Evolutionary conservation across 2,113 vertebrate species (phyloP), one percentile per base, ranked within the genome.

Genomic region (Amazona vittata): DNA sequence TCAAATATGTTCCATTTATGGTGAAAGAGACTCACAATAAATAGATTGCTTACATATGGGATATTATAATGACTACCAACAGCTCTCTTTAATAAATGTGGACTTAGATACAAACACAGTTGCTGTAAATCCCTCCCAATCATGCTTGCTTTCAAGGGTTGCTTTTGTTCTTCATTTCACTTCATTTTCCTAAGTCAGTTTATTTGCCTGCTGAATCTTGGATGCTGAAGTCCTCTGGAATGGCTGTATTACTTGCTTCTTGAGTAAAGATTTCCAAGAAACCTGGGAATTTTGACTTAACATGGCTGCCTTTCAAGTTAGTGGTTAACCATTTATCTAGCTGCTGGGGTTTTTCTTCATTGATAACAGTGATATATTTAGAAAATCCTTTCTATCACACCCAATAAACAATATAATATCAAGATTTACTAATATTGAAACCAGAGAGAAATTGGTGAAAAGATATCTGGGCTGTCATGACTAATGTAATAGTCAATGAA

Each of bases 271-370:
- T 82, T 76, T 75, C 25, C n/a, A 37, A 67, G 13, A 52, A 7
- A 7, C 14, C 6, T 46, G 43, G 29, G n/a, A 78, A 87, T 90
- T 80, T 33, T 83, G 21, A 14, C 5, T 50, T 78, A 73, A n/a
- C 5, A 49, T 2, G 3, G 16, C 3, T 75, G 5, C 12, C 15
- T 87, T 69, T 87, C 22, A 70, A 70, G 18, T 57, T 35, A 78
- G 19, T 63, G 19, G 12, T 50, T 68, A 77, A 60, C 29, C 15
- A 25, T 50, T 55, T 53, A 2, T 39, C 18, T 6, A 10, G 24
- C 63, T 69, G 10, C 12, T 57, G 46, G 16, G 0, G 0, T 57
- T 3, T 67, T 79, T 75, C 46, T 85, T 63, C 10, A 21, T n/a
- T 2, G 2, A 11, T 44, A 68, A 46, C 17, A 43, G 21, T n/a